Percentiles rank a stretch among this genome's conserved stretches.
These are phyloP conservation scores for Orientallactaga bullata DNA, from an alignment of 2,113 vertebrate species.

Conservation along the genomic window DNA sequence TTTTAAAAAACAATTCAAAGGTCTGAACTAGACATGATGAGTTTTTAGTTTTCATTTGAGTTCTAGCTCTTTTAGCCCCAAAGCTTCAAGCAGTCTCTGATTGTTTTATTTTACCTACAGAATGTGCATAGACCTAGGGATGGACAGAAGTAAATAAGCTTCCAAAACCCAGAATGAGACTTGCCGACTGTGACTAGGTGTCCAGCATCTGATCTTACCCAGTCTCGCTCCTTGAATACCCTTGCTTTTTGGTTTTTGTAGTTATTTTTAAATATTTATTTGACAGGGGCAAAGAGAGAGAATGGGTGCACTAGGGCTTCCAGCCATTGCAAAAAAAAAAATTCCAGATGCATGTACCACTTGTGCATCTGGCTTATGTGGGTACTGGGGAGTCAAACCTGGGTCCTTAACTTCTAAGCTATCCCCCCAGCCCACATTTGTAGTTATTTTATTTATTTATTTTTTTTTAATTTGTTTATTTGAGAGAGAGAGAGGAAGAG, in stretches of 20 bases:
- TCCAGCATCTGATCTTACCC: slow-evolving; percentile 26
- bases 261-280: neutral
- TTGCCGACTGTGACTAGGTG: neutral
- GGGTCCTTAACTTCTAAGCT: no score
- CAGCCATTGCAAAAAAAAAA: no score
- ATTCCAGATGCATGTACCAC: no score
- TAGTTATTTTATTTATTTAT: neutral
- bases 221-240: neutral
- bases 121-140: neutral
- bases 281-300: no score
- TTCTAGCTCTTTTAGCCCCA: neutral
- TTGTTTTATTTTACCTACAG: neutral
- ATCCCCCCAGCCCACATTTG: no score
- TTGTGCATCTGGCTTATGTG: no score
- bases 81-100: neutral
- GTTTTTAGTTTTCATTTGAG: neutral
- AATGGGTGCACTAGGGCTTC: no score
- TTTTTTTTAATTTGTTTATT: no score
- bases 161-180: neutral
- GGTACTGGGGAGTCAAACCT: no score
- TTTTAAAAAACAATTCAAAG: neutral
- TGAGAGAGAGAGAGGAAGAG: no score
- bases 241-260: neutral
- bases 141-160: slow-evolving; percentile 15
- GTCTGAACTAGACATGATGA: neutral